Evolutionary conservation across 1,140 invertebrate species (phyloP).

Genomic region (Conus betulinus): DNA sequence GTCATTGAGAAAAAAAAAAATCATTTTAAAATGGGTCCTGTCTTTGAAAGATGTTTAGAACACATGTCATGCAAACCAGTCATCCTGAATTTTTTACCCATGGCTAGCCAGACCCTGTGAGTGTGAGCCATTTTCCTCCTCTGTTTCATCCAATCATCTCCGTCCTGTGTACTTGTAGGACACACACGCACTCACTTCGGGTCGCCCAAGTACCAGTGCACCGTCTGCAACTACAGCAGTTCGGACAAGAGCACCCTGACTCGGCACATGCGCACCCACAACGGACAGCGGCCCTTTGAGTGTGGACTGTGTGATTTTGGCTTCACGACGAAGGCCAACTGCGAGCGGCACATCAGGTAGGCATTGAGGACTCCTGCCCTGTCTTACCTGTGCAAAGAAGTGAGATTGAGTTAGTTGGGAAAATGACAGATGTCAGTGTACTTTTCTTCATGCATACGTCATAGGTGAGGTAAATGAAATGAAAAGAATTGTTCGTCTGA

Average conservation of each 20-base stretch:
- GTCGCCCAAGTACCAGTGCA: slow-evolving; percentile 74
- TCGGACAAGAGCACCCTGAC: slow-evolving; percentile 84
- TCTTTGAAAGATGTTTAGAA: too few relatives aligned
- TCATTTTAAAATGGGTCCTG: too few relatives aligned
- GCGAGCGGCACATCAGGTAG: slow-evolving; percentile 81
- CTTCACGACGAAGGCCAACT: slow-evolving; percentile 96
- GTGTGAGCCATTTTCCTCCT: too few relatives aligned
- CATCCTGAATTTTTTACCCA: too few relatives aligned
- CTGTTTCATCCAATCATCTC: background rate
- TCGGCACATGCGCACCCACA: slow-evolving; percentile 81
- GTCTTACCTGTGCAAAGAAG: too few relatives aligned
- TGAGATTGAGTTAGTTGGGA: too few relatives aligned
- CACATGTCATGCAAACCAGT: background rate
- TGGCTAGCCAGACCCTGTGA: too few relatives aligned
- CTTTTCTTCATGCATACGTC: too few relatives aligned
- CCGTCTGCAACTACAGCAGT: slow-evolving; percentile 71
- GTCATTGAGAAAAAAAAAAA: too few relatives aligned
- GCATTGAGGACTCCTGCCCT: background rate
- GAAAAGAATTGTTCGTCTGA: too few relatives aligned
- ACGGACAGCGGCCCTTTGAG: slow-evolving; percentile 95
- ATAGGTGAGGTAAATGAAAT: too few relatives aligned
- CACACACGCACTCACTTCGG: slow-evolving; percentile 83
- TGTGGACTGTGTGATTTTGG: slow-evolving; percentile 95
- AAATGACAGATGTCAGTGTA: too few relatives aligned
- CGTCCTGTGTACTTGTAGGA: slow-evolving; percentile 73